phyloP scores from a whole-genome alignment of 2,797 vertebrate species.

The Poecilia gillii region DNA sequence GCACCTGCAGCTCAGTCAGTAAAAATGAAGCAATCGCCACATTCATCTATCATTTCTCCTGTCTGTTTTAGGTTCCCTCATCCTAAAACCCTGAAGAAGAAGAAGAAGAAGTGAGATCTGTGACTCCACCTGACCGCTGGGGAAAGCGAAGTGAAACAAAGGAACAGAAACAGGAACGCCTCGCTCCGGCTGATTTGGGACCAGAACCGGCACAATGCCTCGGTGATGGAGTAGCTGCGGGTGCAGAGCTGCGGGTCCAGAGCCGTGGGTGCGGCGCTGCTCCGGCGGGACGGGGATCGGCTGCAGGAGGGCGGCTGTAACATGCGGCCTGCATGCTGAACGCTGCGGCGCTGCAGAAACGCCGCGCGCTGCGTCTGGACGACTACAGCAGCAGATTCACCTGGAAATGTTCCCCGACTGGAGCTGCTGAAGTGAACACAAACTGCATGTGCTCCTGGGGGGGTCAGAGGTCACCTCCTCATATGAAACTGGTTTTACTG shows the following conservation, averaged over 20 bases:
- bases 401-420: constrained; percentile 38
- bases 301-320: constrained; percentile 41
- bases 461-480: constrained; percentile 22
- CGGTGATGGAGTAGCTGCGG: background rate
- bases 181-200: background rate
- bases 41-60: background rate
- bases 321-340: constrained; percentile 32
- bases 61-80: constrained; percentile 25
- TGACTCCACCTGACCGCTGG: background rate
- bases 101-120: constrained; percentile 15
- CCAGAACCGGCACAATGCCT: background rate
- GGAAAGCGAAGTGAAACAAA: constrained; percentile 41
- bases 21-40: background rate
- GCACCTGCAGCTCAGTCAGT: background rate
- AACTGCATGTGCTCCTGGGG: constrained; percentile 8
- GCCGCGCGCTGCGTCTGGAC: constrained; percentile 5
- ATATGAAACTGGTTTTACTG: constrained; percentile 49
- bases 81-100: too few relatives aligned
- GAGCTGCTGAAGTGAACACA: background rate
- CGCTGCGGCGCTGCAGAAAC: constrained; percentile 5
- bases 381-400: constrained; percentile 20
- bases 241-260: background rate
- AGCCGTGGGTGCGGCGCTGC: background rate
- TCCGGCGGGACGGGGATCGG: constrained; percentile 45
- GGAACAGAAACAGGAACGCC: constrained; percentile 32